A percentile compares a stretch with the other conserved stretches of the same genome.
phyloP scores from a whole-genome alignment of 53 echinoderm and acorn worm genomes.

The Apostichopus leukothele region DNA sequence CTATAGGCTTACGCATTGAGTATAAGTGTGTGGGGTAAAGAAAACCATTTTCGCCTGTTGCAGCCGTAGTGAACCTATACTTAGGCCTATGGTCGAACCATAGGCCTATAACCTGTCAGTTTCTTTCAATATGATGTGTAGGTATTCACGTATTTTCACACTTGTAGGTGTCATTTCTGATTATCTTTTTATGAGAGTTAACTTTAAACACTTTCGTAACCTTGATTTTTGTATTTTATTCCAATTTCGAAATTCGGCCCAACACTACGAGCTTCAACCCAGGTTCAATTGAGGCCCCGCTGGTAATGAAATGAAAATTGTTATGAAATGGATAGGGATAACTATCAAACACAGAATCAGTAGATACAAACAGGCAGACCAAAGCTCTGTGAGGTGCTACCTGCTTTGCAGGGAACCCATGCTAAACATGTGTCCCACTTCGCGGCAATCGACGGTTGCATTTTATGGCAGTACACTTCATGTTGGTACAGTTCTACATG shows the following conservation, averaged over 20 bases:
- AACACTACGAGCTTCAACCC: background rate
- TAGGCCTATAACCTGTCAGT: background rate
- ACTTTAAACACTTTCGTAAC: constrained; percentile 21
- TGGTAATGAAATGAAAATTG: constrained; percentile 40
- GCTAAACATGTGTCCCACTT: constrained; percentile 29
- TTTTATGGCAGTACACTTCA: constrained; percentile 19
- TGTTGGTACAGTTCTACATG: background rate
- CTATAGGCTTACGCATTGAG: no score
- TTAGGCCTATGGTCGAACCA: no score
- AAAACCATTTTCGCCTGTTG: no score
- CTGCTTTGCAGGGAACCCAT: constrained; percentile 27
- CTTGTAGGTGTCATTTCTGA: constrained; percentile 2
- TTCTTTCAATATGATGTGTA: constrained; percentile 14
- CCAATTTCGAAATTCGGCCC: constrained; percentile 18
- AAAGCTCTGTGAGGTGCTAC: constrained; percentile 32
- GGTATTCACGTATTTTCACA: background rate
- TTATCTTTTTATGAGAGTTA: background rate
- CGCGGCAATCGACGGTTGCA: background rate
- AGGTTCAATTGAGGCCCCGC: constrained; percentile 28
- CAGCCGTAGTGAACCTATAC: no score
- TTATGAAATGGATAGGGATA: constrained; percentile 31
- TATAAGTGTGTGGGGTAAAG: no score
- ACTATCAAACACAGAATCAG: constrained; percentile 4
- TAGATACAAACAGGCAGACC: constrained; percentile 25
- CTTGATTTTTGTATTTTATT: constrained; percentile 33